Evolutionary conservation across 2,888 invertebrate species (phyloP).

Genomic region (Chrysotoxum bicinctum): DNA sequence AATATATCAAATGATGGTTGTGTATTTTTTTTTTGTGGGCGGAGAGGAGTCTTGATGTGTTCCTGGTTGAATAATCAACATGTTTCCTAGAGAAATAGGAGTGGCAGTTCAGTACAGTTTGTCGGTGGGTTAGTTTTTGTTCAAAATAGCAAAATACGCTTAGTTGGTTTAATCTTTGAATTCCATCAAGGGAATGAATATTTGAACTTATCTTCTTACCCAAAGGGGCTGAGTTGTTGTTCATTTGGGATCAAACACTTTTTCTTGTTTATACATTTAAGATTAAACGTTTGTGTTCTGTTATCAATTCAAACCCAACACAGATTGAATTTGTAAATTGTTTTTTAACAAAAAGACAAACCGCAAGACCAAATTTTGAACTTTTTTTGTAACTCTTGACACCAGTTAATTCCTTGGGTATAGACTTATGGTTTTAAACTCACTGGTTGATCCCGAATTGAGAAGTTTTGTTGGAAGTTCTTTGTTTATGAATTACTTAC

Average conservation of each 20-base stretch:
- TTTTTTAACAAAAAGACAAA: too few relatives aligned
- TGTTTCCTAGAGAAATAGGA: not conserved
- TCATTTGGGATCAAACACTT: not conserved
- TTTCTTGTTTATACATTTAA: not conserved
- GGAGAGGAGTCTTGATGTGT: not conserved
- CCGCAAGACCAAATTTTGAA: too few relatives aligned
- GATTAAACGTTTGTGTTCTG: too few relatives aligned
- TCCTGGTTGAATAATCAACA: not conserved
- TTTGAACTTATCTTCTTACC: not conserved
- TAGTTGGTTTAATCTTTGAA: not conserved
- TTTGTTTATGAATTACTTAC: too few relatives aligned
- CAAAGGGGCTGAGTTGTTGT: not conserved
- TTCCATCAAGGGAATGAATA: not conserved
- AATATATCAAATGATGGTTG: slow-evolving; percentile 36
- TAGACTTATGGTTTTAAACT: too few relatives aligned
- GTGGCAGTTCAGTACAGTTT: not conserved
- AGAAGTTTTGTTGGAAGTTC: too few relatives aligned
- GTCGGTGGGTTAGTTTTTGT: not conserved
- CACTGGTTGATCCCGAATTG: too few relatives aligned
- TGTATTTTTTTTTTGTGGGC: not conserved
- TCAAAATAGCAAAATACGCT: not conserved
- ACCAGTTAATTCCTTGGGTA: too few relatives aligned
- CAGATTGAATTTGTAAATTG: too few relatives aligned
- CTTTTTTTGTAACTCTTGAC: too few relatives aligned
- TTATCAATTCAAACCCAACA: too few relatives aligned